Percentiles rank a stretch among this genome's conserved stretches.
Conservation (phyloP, 2,797 vertebrate genomes). For the Chloroceryle amazona region DNA sequence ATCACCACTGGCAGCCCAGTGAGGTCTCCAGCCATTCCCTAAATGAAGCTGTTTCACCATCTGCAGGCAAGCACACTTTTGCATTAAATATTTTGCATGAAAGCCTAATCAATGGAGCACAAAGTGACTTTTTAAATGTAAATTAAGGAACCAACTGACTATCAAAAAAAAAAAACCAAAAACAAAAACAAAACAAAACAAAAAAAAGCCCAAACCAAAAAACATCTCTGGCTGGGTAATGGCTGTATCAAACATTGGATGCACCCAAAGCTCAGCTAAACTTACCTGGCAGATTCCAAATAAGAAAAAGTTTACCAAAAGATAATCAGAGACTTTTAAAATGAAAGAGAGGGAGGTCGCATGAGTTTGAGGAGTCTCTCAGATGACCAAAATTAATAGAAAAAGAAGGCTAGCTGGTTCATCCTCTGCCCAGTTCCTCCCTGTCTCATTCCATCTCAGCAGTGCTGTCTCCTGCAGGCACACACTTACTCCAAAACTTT, state of each 20-base stretch:
- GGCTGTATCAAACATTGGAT: conserved; percentile 19
- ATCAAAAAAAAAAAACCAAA: background rate
- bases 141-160: conserved; percentile 48
- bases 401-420: background rate
- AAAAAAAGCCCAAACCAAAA: background rate
- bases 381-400: background rate
- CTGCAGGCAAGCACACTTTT: background rate
- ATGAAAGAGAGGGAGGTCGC: background rate
- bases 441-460: background rate
- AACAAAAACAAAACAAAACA: background rate
- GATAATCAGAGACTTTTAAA: background rate
- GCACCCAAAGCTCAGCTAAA: conserved; percentile 19
- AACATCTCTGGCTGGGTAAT: conserved; percentile 28
- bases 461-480: background rate
- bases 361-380: background rate
- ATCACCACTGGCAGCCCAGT: no score
- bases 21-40: conserved; percentile 40
- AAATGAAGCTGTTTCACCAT: conserved; percentile 57
- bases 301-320: background rate
- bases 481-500: background rate
- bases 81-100: conserved; percentile 52
- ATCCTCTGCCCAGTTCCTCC: background rate
- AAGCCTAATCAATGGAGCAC: conserved; percentile 64
- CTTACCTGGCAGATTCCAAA: background rate
- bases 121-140: conserved; percentile 59